Conservation (phyloP, 2,888 invertebrate genomes). For the Monoplex corrugatus region DNA sequence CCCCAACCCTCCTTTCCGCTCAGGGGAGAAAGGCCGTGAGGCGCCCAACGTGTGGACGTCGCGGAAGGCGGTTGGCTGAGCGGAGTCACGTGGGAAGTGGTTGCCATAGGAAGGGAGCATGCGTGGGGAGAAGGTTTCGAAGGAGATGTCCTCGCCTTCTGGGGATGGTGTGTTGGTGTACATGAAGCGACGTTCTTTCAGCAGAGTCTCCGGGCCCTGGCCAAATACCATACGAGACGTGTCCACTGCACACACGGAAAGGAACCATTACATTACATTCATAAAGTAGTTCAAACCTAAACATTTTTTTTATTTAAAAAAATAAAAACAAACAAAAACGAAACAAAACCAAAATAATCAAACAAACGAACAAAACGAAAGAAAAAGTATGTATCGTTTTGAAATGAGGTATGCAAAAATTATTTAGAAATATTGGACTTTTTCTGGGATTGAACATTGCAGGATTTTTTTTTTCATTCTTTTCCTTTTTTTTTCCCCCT, state of each 20-base stretch:
- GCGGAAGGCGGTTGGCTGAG: slow-evolving; percentile 37
- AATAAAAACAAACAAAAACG: too few relatives aligned
- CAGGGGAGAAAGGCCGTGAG: neutral
- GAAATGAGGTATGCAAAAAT: too few relatives aligned
- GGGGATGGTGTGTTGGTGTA: slow-evolving; percentile 49
- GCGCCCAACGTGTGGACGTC: slow-evolving; percentile 53
- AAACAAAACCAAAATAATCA: too few relatives aligned
- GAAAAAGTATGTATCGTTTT: too few relatives aligned
- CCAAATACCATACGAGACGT: slow-evolving; percentile 55
- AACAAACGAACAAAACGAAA: too few relatives aligned
- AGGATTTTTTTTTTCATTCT: too few relatives aligned
- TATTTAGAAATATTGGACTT: too few relatives aligned
- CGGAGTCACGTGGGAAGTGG: slow-evolving; percentile 18
- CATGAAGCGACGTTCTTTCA: slow-evolving; percentile 57
- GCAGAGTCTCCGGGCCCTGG: slow-evolving; percentile 47
- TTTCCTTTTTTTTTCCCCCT: too few relatives aligned
- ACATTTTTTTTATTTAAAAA: too few relatives aligned
- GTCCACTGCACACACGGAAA: slow-evolving; percentile 50
- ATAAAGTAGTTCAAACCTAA: too few relatives aligned
- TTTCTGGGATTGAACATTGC: too few relatives aligned
- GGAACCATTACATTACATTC: neutral
- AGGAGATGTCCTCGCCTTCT: slow-evolving; percentile 54
- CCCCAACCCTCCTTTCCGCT: neutral
- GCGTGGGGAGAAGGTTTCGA: slow-evolving; percentile 60
- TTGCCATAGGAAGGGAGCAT: slow-evolving; percentile 53